Evolutionary conservation across 2,888 invertebrate species (phyloP).

Genomic region (Synergus laeviventris): DNA sequence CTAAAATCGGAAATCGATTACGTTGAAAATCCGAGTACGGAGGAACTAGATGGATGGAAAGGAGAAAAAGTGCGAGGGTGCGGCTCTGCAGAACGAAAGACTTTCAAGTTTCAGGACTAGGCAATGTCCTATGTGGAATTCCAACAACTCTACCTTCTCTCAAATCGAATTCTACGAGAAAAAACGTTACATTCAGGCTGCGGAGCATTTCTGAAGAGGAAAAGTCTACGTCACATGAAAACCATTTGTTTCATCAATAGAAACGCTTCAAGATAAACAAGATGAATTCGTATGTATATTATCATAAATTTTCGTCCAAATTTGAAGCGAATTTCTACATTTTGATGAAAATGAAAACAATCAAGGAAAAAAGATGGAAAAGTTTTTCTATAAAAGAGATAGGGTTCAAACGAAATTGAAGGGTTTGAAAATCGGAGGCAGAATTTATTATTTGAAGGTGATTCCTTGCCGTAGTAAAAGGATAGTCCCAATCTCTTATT

Average conservation of each 20-base stretch:
- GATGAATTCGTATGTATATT: neutral
- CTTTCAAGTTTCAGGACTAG: conserved; percentile 15
- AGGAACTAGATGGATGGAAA: conserved; percentile 12
- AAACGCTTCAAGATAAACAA: neutral
- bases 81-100: conserved; percentile 12
- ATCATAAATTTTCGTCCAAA: neutral
- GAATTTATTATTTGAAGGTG: conserved; percentile 16
- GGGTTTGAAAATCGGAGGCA: neutral
- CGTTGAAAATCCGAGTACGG: conserved; percentile 47
- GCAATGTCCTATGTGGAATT: conserved; percentile 24
- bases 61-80: conserved; percentile 39
- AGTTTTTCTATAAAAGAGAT: neutral
- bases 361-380: neutral
- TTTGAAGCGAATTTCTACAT: neutral
- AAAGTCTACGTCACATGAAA: neutral
- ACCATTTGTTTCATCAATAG: conserved; percentile 10
- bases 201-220: neutral
- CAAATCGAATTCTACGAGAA: conserved; percentile 8
- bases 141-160: neutral
- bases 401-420: conserved; percentile 3
- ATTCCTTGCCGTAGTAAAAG: conserved; percentile 17
- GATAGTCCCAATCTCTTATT: conserved; percentile 60
- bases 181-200: conserved; percentile 7
- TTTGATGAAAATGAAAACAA: neutral
- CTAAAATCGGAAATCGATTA: conserved; percentile 73